Evolutionary conservation across 2,797 vertebrate genomes (phyloP).

Genomic region (Rhinichthys osculus): DNA sequence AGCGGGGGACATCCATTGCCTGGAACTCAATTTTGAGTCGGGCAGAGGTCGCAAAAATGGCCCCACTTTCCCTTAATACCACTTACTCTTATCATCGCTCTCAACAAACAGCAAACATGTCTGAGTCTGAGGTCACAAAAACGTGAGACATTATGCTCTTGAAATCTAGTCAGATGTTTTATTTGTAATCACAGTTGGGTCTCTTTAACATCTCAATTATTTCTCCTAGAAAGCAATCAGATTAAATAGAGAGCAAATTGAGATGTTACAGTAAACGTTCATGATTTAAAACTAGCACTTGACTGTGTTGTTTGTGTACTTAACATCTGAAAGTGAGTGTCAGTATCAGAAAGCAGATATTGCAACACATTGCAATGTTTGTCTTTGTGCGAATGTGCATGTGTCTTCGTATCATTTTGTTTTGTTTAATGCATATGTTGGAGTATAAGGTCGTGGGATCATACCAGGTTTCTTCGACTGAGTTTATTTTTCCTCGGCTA

Average conservation of each 20-base stretch:
- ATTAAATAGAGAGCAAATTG: neutral
- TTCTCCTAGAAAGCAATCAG: neutral
- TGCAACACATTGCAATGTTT: neutral
- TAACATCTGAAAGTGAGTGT: neutral
- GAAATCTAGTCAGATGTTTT: neutral
- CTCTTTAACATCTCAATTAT: neutral
- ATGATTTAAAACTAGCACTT: neutral
- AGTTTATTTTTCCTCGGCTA: constrained; percentile 73
- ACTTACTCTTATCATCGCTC: neutral
- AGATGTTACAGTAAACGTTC: neutral
- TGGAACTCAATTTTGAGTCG: constrained; percentile 44
- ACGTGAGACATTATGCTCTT: neutral
- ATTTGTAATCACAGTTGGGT: neutral
- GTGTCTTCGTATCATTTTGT: constrained; percentile 13
- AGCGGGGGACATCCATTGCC: constrained; percentile 32
- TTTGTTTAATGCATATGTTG: constrained; percentile 18
- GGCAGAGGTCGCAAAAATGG: neutral
- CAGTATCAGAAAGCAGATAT: neutral
- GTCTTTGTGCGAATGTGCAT: neutral
- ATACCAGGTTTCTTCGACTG: constrained; percentile 65
- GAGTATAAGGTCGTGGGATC: constrained; percentile 67
- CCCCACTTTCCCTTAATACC: neutral
- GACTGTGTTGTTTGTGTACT: constrained; percentile 7
- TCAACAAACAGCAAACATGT: neutral
- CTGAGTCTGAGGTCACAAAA: constrained; percentile 7